Evolutionary conservation across 64 coral and sea anemone species (phyloP).

Genomic region (Stichodactyla helianthus): DNA sequence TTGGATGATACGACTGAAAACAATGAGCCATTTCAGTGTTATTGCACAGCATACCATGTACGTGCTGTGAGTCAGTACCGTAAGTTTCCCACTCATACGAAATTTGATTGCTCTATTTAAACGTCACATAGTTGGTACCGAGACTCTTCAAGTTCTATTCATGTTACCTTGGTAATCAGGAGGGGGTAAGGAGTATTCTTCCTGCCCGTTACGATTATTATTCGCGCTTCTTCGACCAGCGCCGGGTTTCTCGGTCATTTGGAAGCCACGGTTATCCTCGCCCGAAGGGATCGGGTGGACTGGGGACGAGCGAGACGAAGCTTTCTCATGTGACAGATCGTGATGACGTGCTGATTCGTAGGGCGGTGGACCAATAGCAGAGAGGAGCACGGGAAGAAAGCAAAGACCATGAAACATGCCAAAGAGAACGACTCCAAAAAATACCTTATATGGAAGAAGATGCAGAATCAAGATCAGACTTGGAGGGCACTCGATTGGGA

Average conservation of each 20-base stretch:
- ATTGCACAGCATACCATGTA: too few species aligned
- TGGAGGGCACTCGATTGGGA: background rate
- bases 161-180: constrained; percentile 69
- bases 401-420: constrained; percentile 85
- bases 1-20: too few species aligned
- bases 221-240: constrained; percentile 13
- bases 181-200: constrained; percentile 26
- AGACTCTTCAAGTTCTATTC: background rate
- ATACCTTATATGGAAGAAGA: constrained; percentile 45
- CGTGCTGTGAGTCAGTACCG: background rate
- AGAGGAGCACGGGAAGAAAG: constrained; percentile 82
- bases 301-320: constrained; percentile 20
- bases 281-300: constrained; percentile 27
- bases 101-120: too few species aligned
- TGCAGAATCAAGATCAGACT: background rate
- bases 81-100: background rate
- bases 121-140: too few species aligned
- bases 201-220: background rate
- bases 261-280: constrained; percentile 51
- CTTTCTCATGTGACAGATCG: background rate
- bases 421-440: constrained; percentile 76
- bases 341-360: constrained; percentile 64
- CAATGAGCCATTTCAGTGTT: too few species aligned
- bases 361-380: constrained; percentile 60
- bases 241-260: background rate